These are phyloP conservation scores for Alviniconcha strummeri DNA, from an alignment of 2,888 invertebrate genomes.

Conservation along the genomic window DNA sequence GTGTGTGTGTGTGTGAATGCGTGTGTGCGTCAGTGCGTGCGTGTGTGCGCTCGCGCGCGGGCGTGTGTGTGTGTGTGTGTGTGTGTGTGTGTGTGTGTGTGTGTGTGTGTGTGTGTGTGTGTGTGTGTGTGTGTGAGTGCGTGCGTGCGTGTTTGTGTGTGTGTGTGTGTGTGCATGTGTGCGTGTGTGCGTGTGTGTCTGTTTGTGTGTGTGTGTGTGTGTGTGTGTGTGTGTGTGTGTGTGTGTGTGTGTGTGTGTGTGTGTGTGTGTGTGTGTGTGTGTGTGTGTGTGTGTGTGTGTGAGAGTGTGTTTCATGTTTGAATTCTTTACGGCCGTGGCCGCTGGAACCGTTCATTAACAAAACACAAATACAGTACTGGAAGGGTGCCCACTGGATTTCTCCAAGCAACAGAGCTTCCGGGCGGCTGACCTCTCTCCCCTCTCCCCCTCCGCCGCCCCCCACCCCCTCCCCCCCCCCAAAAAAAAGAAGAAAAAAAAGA, in stretches of 20 bases:
- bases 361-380: not conserved
- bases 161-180: not conserved
- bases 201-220: no score
- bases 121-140: constrained; percentile 2
- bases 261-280: no score
- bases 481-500: no score
- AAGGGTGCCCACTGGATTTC: not conserved
- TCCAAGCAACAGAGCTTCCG: not conserved
- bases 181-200: no score
- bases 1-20: not conserved
- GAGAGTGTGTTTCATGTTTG: not conserved
- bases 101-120: not conserved
- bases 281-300: no score
- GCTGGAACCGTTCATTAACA: not conserved
- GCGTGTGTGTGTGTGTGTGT: not conserved
- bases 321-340: not conserved
- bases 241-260: not conserved
- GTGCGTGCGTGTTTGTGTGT: not conserved
- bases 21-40: no score
- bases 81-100: not conserved
- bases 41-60: not conserved
- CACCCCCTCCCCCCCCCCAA: no score
- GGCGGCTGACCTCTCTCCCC: no score
- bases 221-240: not conserved
- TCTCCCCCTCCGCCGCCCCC: no score